Evolutionary conservation across 2,113 vertebrate species (phyloP), one percentile per base, ranked within the genome.

Genomic region (Pseudopodoces humilis): DNA sequence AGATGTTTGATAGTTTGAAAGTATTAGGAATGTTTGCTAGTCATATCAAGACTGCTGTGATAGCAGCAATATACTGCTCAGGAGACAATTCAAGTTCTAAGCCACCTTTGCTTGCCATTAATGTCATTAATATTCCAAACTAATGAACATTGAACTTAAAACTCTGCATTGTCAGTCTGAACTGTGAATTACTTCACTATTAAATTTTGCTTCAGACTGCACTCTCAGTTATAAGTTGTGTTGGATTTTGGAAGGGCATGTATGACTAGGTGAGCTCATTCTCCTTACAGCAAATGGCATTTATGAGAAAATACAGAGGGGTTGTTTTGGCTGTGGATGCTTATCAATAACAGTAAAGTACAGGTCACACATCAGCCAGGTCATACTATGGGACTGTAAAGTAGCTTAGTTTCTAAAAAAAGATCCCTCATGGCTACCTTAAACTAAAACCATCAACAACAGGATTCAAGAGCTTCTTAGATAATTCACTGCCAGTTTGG

Each of bases 331-430:
- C 70, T 65, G n/a, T 77, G 70, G 49, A 25, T 78, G 56, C 53
- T 83, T 58, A 47, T 88, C 90, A 52, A 68, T 30, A 53, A 63
- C 39, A 67, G 83, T 77, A 16, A 78, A 78, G 74, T 74, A 52
- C 65, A 80, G 75, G 87, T 89, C 83, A 82, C 17, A 1, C 70
- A 75, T 59, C 43, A 90, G 43, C 67, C 59, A 83, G 81, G 77
- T 78, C 71, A 52, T 75, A 25, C 92, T 67, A 33, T 37, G 64
- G 69, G 71, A 62, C 49, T 62, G 72, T 39, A 93, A 93, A 90
- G 92, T 79, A 95, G 92, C 93, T 96, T 96, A 94, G 91, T 67
- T 80, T 92, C 74, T 89, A 90, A 93, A 91, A 91, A 93, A 93
- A 84, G 69, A 76, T 83, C 83, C 10, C 19, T 91, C 80, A 75